Percentiles rank a stretch among this genome's conserved stretches.
Conservation (phyloP, 92 coral and sea anemone species). For the Metridium senile region DNA sequence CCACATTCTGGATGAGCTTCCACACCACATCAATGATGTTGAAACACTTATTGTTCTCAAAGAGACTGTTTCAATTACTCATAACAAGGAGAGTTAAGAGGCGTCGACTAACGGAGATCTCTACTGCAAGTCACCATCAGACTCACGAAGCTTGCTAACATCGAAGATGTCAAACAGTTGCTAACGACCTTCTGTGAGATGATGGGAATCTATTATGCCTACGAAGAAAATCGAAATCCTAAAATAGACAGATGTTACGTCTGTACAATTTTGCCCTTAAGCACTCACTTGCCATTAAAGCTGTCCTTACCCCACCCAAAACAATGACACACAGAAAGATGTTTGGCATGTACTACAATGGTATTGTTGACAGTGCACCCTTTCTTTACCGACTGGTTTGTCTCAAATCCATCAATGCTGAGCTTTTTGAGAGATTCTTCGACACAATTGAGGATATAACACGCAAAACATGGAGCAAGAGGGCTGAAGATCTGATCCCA, state of each 20-base stretch:
- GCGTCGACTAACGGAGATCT: constrained; percentile 18
- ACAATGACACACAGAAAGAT: constrained; percentile 24
- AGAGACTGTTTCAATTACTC: constrained; percentile 26
- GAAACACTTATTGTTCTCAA: constrained; percentile 30
- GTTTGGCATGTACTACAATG: constrained; percentile 41
- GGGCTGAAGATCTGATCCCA: constrained; percentile 29
- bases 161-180: not conserved
- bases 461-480: constrained; percentile 40
- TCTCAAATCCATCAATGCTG: constrained; percentile 36
- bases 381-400: constrained; percentile 35
- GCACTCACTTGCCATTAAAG: not conserved
- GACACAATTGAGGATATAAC: constrained; percentile 33
- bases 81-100: constrained; percentile 20
- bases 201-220: constrained; percentile 15
- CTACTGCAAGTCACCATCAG: constrained; percentile 13
- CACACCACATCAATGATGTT: constrained; percentile 22
- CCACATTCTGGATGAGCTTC: constrained; percentile 6
- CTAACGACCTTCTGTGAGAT: constrained; percentile 33
- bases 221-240: constrained; percentile 1
- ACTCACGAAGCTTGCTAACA: not conserved
- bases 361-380: constrained; percentile 35
- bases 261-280: not conserved
- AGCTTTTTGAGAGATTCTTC: constrained; percentile 41
- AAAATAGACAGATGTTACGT: not conserved
- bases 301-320: constrained; percentile 26